Evolutionary conservation across 1,140 invertebrate genomes (phyloP), one percentile per base, ranked within the genome.

Genomic region (Nasonia vitripennis): DNA sequence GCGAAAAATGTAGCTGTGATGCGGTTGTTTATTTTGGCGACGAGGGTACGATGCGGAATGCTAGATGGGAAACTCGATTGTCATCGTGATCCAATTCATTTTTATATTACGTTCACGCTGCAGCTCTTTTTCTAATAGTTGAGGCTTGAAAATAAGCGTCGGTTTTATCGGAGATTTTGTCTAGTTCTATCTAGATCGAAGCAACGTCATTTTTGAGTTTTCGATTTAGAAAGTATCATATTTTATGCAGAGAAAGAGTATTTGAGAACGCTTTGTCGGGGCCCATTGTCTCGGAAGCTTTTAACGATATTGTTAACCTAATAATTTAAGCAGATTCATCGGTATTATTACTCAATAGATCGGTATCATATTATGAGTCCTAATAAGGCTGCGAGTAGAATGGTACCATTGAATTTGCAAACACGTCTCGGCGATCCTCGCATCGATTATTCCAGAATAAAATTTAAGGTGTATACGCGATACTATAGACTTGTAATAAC

Each of bases 291-390:
- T 79, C 17, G n/a, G 10, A 37, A n/a, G 17, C 51, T 51, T 41
- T 34, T 37, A 20, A 14, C 55, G 14, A 10, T 10, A 27, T 27
- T 27, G 20, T 4, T 41, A 20, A 79, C 68, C 78, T 41, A 79
- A 79, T 68, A 68, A 41, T 79, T 23, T 71, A 23, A 70, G 67
- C 68, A 70, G 68, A 70, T 81, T 2, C 68, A 71, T 81, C 23
- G 5, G 23, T 67, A 68, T 37, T 51, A 62, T 62, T 81, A 27
- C 68, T 62, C 23, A 67, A 48, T 37, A 55, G 55, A 62, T 62
- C 37, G 67, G 17, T 71, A 71, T 81, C 62, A 27, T 27, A 48
- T 70, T 20, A 62, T 62, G 55, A 17, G n/a, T 27, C 41, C 68
- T 68, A 45, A 71, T 23, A 37, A 70, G 31, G n/a, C 23, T 27